These are phyloP conservation scores for Hemaris fuciformis DNA, from an alignment of 2,888 invertebrate species.

Conservation along the genomic window DNA sequence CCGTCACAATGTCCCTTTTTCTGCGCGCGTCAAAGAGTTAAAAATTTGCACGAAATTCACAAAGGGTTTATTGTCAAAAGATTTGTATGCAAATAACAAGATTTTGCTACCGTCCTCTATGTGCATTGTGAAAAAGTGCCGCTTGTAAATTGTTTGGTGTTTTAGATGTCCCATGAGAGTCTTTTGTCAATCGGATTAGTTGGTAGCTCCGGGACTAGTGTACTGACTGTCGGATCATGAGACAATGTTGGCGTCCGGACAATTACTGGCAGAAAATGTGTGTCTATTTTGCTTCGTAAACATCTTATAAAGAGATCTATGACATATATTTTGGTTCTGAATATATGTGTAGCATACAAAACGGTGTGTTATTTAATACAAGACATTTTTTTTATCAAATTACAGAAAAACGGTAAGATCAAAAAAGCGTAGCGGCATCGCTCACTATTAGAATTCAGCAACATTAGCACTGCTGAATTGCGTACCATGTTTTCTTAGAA, in stretches of 20 bases:
- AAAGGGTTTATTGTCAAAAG: conserved; percentile 59
- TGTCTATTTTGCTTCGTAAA: too few species aligned
- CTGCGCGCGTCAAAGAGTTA: conserved; percentile 65
- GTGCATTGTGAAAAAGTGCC: conserved; percentile 51
- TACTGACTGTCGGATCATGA: background rate
- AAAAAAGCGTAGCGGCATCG: too few species aligned
- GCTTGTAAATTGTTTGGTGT: conserved; percentile 41
- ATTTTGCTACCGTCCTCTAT: conserved; percentile 71
- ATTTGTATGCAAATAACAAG: conserved; percentile 79
- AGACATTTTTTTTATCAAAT: too few species aligned
- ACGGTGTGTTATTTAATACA: too few species aligned
- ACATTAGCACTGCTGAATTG: too few species aligned
- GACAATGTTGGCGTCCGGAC: background rate
- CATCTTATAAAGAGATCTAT: too few species aligned
- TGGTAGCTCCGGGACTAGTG: conserved; percentile 44
- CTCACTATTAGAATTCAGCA: too few species aligned
- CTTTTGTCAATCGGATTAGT: conserved; percentile 43
- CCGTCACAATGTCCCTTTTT: conserved; percentile 43
- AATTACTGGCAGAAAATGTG: background rate
- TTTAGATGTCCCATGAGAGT: conserved; percentile 45
- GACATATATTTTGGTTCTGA: too few species aligned
- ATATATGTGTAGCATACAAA: too few species aligned
- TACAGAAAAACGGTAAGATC: too few species aligned
- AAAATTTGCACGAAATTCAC: conserved; percentile 58
- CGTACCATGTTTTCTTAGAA: too few species aligned